phyloP scores from a whole-genome alignment of 2,888 invertebrate genomes.

The Metallyticus violacea region DNA sequence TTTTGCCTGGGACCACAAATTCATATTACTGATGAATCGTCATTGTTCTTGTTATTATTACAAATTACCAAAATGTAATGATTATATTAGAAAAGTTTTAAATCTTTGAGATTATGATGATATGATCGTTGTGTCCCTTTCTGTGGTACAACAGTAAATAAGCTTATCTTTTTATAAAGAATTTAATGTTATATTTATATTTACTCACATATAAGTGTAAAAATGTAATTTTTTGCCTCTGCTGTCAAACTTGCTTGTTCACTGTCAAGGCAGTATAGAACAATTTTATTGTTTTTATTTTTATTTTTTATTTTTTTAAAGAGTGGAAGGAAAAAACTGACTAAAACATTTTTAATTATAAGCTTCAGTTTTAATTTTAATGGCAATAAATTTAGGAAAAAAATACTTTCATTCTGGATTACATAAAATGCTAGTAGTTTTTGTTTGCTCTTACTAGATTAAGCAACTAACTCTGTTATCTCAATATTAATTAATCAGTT shows the following conservation, averaged over 20 bases:
- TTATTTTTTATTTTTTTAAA: background rate
- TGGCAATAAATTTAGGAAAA: no score
- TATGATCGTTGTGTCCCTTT: background rate
- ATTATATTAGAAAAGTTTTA: background rate
- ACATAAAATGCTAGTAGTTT: no score
- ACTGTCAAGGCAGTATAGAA: background rate
- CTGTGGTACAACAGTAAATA: background rate
- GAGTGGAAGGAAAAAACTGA: background rate
- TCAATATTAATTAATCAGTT: no score
- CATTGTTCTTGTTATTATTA: background rate
- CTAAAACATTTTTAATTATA: no score
- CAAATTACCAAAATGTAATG: background rate
- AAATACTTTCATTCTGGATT: no score
- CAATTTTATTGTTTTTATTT: no score
- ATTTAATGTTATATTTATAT: background rate
- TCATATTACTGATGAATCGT: background rate
- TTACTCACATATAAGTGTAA: background rate
- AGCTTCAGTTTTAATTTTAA: no score
- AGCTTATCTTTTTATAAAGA: background rate
- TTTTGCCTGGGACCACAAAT: slow-evolving; percentile 13
- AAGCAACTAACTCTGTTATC: no score
- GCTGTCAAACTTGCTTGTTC: background rate
- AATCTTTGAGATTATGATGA: background rate
- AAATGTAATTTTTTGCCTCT: background rate
- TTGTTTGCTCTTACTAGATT: no score